Conservation (phyloP, 1,140 invertebrate species). For the Onthophagus taurus region DNA sequence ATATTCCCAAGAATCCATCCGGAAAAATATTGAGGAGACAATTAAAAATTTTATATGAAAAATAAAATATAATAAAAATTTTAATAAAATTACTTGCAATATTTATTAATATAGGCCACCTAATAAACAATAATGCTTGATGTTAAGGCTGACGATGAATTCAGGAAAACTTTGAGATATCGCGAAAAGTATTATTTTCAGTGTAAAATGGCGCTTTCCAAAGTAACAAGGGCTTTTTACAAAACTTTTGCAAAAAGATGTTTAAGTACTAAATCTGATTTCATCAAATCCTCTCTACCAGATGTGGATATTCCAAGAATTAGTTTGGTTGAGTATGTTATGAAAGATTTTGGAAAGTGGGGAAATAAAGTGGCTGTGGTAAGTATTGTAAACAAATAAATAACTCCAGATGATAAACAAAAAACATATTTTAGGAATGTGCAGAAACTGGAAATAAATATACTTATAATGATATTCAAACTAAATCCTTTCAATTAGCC, state of each 20-base stretch:
- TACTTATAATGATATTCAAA: conserved; percentile 56
- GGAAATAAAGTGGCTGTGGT: conserved; percentile 50
- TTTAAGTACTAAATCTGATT: conserved; percentile 10
- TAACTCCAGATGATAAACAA: conserved; percentile 6
- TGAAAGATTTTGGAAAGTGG: conserved; percentile 51
- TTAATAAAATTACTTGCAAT: neutral
- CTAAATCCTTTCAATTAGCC: conserved; percentile 53
- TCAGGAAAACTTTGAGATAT: neutral
- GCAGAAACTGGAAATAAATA: conserved; percentile 59
- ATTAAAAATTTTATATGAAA: conserved; percentile 36
- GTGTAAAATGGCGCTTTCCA: no score
- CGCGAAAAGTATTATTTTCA: no score
- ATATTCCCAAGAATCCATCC: conserved; percentile 53
- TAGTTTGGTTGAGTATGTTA: conserved; percentile 52
- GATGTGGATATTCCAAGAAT: conserved; percentile 41
- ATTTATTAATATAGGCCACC: neutral
- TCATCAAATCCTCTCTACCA: conserved; percentile 1
- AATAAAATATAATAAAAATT: neutral
- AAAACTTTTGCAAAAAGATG: neutral
- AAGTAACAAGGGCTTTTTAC: no score
- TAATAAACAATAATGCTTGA: neutral
- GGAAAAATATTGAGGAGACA: conserved; percentile 54
- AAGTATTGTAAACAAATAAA: conserved; percentile 32
- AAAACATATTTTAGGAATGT: conserved; percentile 56
- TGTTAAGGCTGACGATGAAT: neutral